phyloP scores from a whole-genome alignment of 2,797 vertebrate species.

The Hypotaenidia okinawae region DNA sequence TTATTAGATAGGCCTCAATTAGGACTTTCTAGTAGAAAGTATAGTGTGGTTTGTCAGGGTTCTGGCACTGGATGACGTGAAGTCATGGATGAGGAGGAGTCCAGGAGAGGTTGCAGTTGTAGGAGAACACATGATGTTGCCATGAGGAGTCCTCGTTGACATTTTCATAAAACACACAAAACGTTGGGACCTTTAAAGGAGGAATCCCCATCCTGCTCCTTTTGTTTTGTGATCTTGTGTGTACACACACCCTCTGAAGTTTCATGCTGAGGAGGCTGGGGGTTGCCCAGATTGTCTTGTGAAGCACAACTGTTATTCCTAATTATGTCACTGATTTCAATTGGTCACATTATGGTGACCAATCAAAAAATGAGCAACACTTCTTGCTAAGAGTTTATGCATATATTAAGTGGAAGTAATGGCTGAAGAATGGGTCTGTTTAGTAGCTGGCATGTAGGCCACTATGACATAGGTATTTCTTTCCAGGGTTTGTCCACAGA shows the following conservation, averaged over 20 bases:
- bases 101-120: not conserved
- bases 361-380: not conserved
- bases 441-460: not conserved
- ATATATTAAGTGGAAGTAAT: not conserved
- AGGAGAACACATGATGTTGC: not conserved
- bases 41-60: not conserved
- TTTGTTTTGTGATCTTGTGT: not conserved
- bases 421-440: not conserved
- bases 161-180: not conserved
- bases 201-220: not conserved
- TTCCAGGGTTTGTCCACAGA: not conserved
- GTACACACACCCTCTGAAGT: not conserved
- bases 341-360: accelerated
- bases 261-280: not conserved
- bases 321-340: not conserved
- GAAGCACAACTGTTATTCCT: not conserved
- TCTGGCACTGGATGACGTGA: not conserved
- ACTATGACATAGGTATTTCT: not conserved
- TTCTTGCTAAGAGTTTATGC: not conserved
- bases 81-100: not conserved
- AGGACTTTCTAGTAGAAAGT: not conserved
- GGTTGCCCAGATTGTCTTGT: not conserved
- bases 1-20: not conserved
- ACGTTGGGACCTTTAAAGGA: not conserved
- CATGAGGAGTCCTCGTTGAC: not conserved